Base-by-base conservation (phyloP, 2,888 invertebrate genomes). In the Bellardia bayeri region DNA sequence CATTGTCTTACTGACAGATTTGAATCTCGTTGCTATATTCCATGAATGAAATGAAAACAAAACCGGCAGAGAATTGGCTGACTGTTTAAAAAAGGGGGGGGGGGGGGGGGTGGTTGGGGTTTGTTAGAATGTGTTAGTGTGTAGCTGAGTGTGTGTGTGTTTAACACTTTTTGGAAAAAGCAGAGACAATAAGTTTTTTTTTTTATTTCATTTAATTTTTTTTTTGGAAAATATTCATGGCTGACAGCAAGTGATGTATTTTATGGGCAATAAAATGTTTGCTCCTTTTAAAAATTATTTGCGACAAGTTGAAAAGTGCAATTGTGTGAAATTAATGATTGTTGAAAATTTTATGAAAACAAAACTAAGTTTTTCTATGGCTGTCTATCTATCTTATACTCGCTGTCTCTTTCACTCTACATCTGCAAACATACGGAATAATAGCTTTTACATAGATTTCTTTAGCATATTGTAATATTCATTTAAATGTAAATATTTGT, bases 261-360 rank as follows among this genome's bases (percentile, higher is more conserved):
- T 87, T 87, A 87, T 85, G 85, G 87, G 82, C 87, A 87, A 87
- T 85, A 82, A 87, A 87, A 87, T 85, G 85, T 79, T 58, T 58
- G 79, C 75, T 87, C 82, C 78, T 79, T 85, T 85, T 78, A 58
- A 78, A 80, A 58, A 87, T 85, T 87, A 87, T 87, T 84, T 82
- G 83, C 82, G 87, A 87, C 87, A 87, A 85, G 78, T 87, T 87
- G 87, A 85, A 82, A 87, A 87, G 87, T 85, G 87, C 87, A 87
- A 87, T 87, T 87, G 87, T 82, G 79, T 85, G 87, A 87, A 87
- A 87, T 85, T 85, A 87, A 87, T 87, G 87, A 87, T 82, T 87
- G 87, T 87, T 87, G 78, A 85, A 85, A 82, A 82, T 58, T 75
- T 80, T 69, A 40, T 75, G 63, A 75, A 71, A 33, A 81, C 33